Evolutionary conservation across 2,113 vertebrate species (phyloP).

Genomic region (Rhinopomastus cyanomelas): DNA sequence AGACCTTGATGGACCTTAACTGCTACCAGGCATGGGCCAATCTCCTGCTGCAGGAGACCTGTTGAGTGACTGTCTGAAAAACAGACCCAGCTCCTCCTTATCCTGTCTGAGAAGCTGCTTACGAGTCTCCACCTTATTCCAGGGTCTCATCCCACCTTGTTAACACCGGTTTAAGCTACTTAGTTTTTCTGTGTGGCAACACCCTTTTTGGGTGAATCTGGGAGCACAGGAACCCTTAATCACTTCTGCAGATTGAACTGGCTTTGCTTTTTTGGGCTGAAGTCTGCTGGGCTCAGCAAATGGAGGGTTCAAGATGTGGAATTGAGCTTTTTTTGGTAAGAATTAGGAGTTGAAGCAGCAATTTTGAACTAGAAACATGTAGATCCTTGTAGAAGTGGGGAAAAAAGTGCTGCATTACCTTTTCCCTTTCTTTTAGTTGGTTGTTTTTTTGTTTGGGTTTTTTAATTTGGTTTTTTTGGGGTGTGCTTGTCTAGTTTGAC

Average conservation of each 20-base stretch:
- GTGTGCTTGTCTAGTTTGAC: background rate
- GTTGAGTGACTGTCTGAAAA: background rate
- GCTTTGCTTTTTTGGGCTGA: background rate
- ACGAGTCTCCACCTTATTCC: background rate
- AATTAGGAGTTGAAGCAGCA: background rate
- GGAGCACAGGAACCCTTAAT: background rate
- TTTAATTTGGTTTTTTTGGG: too few relatives aligned
- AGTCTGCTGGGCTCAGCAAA: background rate
- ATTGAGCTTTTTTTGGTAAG: background rate
- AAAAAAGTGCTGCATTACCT: background rate
- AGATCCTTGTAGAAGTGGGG: background rate
- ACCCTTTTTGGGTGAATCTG: background rate
- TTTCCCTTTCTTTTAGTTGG: background rate
- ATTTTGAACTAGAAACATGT: background rate
- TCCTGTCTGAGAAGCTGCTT: background rate
- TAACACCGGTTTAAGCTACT: background rate
- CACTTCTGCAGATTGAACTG: background rate
- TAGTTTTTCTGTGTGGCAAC: background rate
- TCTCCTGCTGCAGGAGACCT: background rate
- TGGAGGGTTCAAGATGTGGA: background rate
- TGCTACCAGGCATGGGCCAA: rapidly evolving
- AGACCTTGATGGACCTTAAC: background rate
- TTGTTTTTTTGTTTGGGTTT: background rate
- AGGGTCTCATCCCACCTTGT: background rate
- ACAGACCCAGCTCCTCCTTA: background rate